Evolutionary conservation across 2,797 vertebrate genomes (phyloP).

Genomic region (Miichthys miiuy): DNA sequence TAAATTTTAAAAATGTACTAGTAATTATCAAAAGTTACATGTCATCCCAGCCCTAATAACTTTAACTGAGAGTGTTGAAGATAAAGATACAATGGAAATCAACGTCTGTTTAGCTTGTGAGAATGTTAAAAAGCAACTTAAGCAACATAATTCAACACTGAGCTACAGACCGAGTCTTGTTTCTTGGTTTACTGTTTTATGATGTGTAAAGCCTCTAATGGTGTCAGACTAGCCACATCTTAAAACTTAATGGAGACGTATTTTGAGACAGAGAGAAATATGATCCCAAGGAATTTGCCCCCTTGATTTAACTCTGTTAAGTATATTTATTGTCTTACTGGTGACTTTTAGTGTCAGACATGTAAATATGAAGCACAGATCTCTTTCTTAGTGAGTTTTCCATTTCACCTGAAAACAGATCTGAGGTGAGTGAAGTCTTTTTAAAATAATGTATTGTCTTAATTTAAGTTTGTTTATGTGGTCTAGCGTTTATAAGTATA

Average conservation of each 20-base stretch:
- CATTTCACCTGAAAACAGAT: neutral
- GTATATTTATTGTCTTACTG: neutral
- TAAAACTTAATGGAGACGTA: constrained; percentile 3
- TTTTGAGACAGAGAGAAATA: neutral
- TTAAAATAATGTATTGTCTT: no score
- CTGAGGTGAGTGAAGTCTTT: constrained; percentile 15
- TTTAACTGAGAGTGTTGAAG: neutral
- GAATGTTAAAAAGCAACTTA: constrained; percentile 14
- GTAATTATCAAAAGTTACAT: neutral
- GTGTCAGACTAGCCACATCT: constrained; percentile 6
- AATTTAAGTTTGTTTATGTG: neutral
- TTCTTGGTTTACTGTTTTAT: constrained; percentile 40
- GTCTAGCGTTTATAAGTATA: neutral
- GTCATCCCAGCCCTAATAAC: neutral
- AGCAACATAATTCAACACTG: neutral
- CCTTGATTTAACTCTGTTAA: neutral
- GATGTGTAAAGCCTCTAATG: constrained; percentile 32
- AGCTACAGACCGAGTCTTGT: neutral
- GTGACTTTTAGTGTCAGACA: neutral
- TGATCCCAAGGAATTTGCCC: neutral
- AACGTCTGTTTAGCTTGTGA: neutral
- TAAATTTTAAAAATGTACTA: no score
- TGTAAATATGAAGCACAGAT: neutral
- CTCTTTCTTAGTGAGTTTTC: neutral
- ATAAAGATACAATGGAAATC: neutral